Base-by-base conservation (phyloP, 2,888 invertebrate genomes). In the Orthosia gracilis region DNA sequence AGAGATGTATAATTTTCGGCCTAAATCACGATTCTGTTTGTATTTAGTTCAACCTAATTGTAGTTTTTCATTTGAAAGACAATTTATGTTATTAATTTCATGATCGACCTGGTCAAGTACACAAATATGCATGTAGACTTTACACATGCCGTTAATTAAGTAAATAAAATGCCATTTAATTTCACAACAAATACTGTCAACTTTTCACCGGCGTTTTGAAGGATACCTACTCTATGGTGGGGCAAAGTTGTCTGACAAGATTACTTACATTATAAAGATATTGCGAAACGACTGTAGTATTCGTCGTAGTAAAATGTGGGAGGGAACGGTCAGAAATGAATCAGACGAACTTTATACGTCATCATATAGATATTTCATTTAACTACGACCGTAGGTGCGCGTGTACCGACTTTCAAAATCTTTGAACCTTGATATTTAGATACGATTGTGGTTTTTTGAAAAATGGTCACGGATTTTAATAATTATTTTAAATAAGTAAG, bases 101-200 rank as follows among this genome's bases (percentile, higher is more conserved):
- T 18, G 45, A 45, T 45, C 55, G 50, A 31, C 78, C 61, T 76
- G 67, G 55, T 62, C 49, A 76, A 76, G 58, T 62, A 57, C 49
- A 45, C 52, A 75, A n/a, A 12, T 52, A 26, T 21, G 52, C n/a
- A 15, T 76, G 61, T 82, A 57, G 52, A 15, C 54, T 58, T 31
- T 50, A 18, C 65, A 64, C 67, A 62, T 70, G 52, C 26, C 47
- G 58, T 47, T 70, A 83, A 83, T 84, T 84, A 83, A 67, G 80
- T 83, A 76, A 83, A 80, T 77, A 73, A 85, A 88, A 89, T 84
- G 81, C 80, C 80, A 66, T 67, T 72, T 12, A 69, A 81, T 88
- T 85, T 89, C 85, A 80, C 82, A 89, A 87, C 64, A 83, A 76
- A 82, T 78, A 65, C 74, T 67, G 69, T 82, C 79, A 78, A 83